phyloP scores from a whole-genome alignment of 2,797 vertebrate species.

The Danio aesculapii region DNA sequence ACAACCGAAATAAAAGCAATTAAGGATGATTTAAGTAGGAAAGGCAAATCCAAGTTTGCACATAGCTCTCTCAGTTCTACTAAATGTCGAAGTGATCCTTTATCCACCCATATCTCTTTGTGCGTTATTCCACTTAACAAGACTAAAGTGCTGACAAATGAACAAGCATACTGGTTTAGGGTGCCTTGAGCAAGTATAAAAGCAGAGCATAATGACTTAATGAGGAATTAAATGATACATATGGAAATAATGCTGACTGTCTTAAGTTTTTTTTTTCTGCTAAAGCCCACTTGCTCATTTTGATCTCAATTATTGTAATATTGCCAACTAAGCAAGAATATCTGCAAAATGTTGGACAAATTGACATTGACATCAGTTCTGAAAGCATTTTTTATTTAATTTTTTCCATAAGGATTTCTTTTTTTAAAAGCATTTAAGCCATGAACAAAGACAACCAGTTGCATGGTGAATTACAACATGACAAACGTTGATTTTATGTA shows the following conservation, averaged over 20 bases:
- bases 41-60: conserved; percentile 64
- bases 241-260: conserved; percentile 36
- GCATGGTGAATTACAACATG: too few relatives aligned
- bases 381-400: too few relatives aligned
- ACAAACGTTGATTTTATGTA: too few relatives aligned
- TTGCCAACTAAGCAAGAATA: not conserved
- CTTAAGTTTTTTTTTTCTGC: not conserved
- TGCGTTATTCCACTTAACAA: conserved; percentile 29
- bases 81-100: conserved; percentile 47
- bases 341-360: not conserved
- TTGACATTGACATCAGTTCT: too few relatives aligned
- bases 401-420: too few relatives aligned
- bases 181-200: conserved; percentile 9
- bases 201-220: conserved; percentile 4
- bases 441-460: too few relatives aligned
- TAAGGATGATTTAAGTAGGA: conserved; percentile 64
- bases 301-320: not conserved
- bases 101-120: conserved; percentile 46
- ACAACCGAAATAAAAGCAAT: conserved; percentile 73
- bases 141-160: conserved; percentile 40
- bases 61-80: conserved; percentile 40
- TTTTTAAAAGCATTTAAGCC: too few relatives aligned
- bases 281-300: not conserved
- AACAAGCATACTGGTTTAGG: conserved; percentile 21
- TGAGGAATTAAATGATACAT: conserved; percentile 27